Evolutionary conservation across 2,797 vertebrate genomes (phyloP), one percentile per base, ranked within the genome.

Genomic region (Liparis tanakae): DNA sequence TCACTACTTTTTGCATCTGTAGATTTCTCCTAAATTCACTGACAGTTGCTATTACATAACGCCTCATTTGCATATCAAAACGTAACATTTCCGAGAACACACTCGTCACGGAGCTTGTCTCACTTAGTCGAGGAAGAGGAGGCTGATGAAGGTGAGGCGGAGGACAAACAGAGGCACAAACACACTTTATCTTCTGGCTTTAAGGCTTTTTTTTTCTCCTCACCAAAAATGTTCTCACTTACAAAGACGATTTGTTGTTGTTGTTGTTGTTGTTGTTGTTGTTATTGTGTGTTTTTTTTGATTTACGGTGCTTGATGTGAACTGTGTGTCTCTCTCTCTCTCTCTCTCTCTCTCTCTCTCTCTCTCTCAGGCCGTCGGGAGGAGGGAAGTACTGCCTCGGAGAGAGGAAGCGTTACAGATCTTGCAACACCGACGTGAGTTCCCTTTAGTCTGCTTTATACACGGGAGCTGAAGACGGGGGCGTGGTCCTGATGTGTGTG

Each of bases 351-450:
- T 41, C 39, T 14, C 39, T 41, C 39, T 14, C 39, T 39, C 10
- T 39, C 39, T 41, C 39, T 14, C 39, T 41, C 25, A 99, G 98
- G 86, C 97, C 98, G 67, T 97, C 96, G 71, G 97, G 97, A 91
- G 98, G 97, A 94, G 98, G 98, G 76, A 99, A 97, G 91, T 99
- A 99, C 36, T 99, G 98, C 88, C 97, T 99, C 57, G 98, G 98
- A 55, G 97, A 99, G 93, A 96, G 98, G 87, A 99, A 98, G 77
- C 95, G 97, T 30, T 99, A 99, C 90, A 96, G 97, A 74, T 99
- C 98, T 34, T 99, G 98, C 86, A 98, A 98, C 93, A 99, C 95
- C 1, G 96, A 98, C 74, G 98, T 99, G 94, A 98, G 98, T 98
- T 89, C 7, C 69, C 60, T 63, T 72, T 22, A 55, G 34, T 71